phyloP scores from a whole-genome alignment of 2,113 vertebrate genomes.

The Acrocephalus kingi region DNA sequence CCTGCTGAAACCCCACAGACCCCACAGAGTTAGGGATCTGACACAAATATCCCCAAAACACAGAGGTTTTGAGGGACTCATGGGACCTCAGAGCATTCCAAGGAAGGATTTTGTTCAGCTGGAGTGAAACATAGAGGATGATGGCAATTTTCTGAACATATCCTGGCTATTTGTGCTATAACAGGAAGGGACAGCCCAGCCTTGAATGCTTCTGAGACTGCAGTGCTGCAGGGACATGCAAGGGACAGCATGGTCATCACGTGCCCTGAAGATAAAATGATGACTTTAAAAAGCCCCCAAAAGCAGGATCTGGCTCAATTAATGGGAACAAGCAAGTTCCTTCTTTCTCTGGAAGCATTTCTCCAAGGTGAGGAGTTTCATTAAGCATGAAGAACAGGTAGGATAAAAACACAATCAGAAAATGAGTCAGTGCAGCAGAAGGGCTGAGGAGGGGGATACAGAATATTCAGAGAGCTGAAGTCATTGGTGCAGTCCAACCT shows the following conservation, averaged over 20 bases:
- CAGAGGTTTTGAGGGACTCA: neutral
- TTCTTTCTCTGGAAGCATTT: neutral
- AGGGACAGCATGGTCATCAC: rapidly evolving
- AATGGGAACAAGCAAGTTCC: neutral
- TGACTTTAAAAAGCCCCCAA: neutral
- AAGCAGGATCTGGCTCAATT: neutral
- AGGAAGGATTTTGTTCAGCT: neutral
- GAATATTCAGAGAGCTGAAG: neutral
- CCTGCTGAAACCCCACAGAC: neutral
- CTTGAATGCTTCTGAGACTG: neutral
- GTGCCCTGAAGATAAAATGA: neutral
- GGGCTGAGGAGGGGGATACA: neutral
- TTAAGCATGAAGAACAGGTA: neutral
- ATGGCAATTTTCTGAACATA: neutral
- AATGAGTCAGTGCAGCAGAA: neutral
- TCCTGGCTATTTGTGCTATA: neutral
- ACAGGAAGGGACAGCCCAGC: neutral
- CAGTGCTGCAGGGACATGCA: neutral
- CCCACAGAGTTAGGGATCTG: neutral
- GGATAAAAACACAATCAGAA: neutral
- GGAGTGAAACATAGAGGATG: neutral
- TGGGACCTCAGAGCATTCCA: neutral
- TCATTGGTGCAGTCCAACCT: neutral
- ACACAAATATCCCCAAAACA: neutral
- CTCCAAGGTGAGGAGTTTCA: neutral